Base-by-base conservation (phyloP, 2,888 invertebrate genomes). In the Lomographa bimaculata region DNA sequence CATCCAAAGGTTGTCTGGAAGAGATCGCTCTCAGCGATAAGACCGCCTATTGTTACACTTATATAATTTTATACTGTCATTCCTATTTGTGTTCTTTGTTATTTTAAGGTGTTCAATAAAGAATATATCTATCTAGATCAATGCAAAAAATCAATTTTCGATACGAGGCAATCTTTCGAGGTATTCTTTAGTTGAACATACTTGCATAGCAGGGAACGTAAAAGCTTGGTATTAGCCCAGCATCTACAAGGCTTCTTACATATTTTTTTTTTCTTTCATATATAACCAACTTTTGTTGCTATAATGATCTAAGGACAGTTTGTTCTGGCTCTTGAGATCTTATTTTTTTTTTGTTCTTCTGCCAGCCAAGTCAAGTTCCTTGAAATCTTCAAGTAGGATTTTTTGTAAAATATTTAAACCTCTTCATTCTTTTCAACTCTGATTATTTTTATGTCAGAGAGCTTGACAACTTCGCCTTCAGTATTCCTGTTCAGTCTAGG, bases 311-410 rank as follows among this genome's bases (percentile, higher is more conserved):
- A n/a, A n/a, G n/a, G n/a, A n/a, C n/a, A n/a, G n/a, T n/a, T n/a
- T n/a, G 25, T 25, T 25, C 7, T 7, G 14, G 25, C 7, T 25
- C 14, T 14, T 25, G 14, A 25, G 14, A 5, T 12, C 24, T 5
- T 6, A n/a, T 3, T 2, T 25, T 11, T 14, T 6, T 25, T 7
- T 4, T 25, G 7, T 7, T 25, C 4, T 12, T n/a, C 25, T 11
- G 12, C 7, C 14, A 14, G 25, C 25, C 14, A 25, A n/a, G 8
- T 14, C 3, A 25, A 25, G 25, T 12, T 25, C 14, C 3, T 25
- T 25, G 7, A 25, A 25, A 8, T 25, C 25, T 14, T 25, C 25
- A 25, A 25, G 12, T 25, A 14, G n/a, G 25, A 25, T n/a, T n/a
- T 25, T 25, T 25, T 25, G 9, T 25, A 25, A 7, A 14, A 25